Evolutionary conservation across 2,113 vertebrate species (phyloP).

Genomic region (Talpa occidentalis): DNA sequence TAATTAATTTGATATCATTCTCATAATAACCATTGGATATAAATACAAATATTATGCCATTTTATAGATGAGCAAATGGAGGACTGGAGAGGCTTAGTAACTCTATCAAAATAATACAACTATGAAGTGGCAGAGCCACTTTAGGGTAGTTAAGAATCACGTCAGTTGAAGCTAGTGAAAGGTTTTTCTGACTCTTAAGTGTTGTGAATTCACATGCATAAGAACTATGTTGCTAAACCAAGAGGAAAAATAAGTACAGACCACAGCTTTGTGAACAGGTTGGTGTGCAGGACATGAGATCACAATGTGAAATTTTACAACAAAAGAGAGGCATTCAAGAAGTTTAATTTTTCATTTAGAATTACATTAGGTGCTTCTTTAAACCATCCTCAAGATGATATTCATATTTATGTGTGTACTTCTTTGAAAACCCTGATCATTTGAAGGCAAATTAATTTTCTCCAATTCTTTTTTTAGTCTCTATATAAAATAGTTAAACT

Average conservation of each 20-base stretch:
- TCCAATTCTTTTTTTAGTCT: background rate
- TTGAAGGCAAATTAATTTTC: conserved; percentile 43
- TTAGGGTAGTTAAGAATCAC: no score
- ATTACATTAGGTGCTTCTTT: background rate
- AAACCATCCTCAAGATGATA: background rate
- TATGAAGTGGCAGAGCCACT: background rate
- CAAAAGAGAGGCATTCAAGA: background rate
- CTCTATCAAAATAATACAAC: background rate
- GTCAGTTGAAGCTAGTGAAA: background rate
- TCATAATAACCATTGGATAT: background rate
- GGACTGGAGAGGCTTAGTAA: background rate
- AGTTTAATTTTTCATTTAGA: background rate
- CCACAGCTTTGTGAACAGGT: background rate
- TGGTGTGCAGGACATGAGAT: background rate
- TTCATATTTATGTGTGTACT: background rate
- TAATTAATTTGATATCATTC: background rate
- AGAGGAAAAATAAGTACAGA: background rate
- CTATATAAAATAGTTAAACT: conserved; percentile 9
- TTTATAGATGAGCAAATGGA: conserved; percentile 47
- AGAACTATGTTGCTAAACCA: background rate
- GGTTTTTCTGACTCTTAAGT: background rate
- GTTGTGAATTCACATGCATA: background rate
- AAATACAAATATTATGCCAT: conserved; percentile 9
- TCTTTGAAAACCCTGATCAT: conserved; percentile 28
- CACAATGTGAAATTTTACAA: background rate